Base-by-base conservation (phyloP, 2,888 invertebrate genomes). In the Caenorhabditis parvicauda region DNA sequence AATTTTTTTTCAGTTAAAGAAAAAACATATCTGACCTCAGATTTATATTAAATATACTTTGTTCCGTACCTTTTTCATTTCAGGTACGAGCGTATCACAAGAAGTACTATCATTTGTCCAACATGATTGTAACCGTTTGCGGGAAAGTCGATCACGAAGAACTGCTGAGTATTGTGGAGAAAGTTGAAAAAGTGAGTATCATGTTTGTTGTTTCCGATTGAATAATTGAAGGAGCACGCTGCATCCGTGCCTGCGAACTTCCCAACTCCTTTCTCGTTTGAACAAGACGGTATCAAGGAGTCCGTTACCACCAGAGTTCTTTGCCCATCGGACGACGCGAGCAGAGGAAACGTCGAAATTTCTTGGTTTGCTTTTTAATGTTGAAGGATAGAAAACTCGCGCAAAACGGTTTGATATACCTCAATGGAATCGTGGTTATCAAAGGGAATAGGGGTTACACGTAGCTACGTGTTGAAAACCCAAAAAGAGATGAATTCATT, bases 81-180 rank as follows among this genome's bases (percentile, higher is more conserved):
- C 46, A 66, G 66, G 60, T 90, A 5, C 86, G 86, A 69, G 84
- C 87, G 14, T 94, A 88, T 81, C 92, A 93, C 82, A 87, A 88
- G 73, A 86, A 89, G 61, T 92, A 90, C 83, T 94, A 93, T 82
- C 86, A 91, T 22, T 88, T 92, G 1, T 90, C 91, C 82, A 94
- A 94, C 82, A 83, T 92, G 56, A 88, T 89, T 60, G 84, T 92
- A 2, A 88, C 92, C 51, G 87, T 92, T 49, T 88, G 89, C 14
- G 92, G 92, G 0, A 88, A 64, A 35, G 88, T 92, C 19, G 86
- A 81, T 19, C 75, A 81, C 27, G 73, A 87, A 14, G 87, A 89
- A 75, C 87, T 92, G 2, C 90, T 92, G 76, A 85, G 86, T 73
- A 87, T 88, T 3, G 82, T 93, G 54, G 84, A 86, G 50, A 85